phyloP scores from a whole-genome alignment of 2,113 vertebrate genomes.

The Terrapene triunguis region DNA sequence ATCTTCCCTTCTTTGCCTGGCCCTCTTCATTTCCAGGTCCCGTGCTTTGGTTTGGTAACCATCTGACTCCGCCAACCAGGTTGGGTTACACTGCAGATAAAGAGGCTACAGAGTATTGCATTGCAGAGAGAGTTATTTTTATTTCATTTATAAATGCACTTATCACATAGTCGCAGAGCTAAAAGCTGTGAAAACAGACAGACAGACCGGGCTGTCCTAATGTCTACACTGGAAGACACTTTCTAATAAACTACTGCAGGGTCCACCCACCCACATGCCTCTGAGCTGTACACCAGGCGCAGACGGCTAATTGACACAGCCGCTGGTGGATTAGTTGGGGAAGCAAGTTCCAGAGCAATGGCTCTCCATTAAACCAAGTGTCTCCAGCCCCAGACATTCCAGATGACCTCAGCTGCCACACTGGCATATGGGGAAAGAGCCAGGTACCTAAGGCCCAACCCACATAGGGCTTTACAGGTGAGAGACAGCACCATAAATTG shows the following conservation, averaged over 20 bases:
- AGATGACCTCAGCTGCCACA: neutral
- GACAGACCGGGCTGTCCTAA: accelerated
- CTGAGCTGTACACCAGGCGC: accelerated
- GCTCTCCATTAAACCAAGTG: neutral
- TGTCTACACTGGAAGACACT: accelerated
- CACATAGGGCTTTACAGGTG: neutral
- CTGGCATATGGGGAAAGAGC: neutral
- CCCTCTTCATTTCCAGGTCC: neutral
- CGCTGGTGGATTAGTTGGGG: neutral
- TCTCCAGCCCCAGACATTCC: neutral
- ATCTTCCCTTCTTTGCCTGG: neutral
- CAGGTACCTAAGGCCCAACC: neutral
- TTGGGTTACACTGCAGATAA: neutral
- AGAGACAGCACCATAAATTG: neutral
- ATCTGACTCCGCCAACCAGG: neutral
- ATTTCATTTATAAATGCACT: neutral
- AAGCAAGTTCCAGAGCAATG: accelerated
- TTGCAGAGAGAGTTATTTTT: neutral
- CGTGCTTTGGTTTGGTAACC: neutral
- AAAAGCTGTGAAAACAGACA: neutral
- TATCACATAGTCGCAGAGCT: neutral
- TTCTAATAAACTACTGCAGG: neutral
- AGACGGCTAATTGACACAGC: neutral
- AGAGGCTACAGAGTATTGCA: accelerated
- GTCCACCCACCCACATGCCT: neutral